Conservation (phyloP, 2,113 vertebrate species). For the Bucco capensis region DNA sequence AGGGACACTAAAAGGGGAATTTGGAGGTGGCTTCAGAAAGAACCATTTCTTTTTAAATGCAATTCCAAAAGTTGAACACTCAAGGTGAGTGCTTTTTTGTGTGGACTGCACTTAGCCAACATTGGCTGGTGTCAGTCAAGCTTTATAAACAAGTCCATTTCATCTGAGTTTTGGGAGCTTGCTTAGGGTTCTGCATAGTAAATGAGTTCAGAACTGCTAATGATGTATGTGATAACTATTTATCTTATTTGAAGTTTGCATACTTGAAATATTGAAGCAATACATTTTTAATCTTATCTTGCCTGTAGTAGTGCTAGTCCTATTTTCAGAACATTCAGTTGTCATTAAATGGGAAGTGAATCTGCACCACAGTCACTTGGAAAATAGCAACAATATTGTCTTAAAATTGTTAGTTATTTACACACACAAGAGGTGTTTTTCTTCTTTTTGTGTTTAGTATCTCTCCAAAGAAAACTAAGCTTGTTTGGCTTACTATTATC, state of each 20-base stretch:
- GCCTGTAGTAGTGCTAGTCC: neutral
- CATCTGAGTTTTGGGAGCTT: neutral
- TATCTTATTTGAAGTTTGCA: neutral
- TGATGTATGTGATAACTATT: neutral
- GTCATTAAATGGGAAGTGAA: neutral
- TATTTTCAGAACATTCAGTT: neutral
- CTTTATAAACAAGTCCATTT: neutral
- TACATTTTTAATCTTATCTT: neutral
- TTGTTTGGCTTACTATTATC: neutral
- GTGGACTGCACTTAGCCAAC: rapidly evolving
- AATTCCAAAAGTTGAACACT: neutral
- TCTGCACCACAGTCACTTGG: neutral
- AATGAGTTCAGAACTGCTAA: neutral
- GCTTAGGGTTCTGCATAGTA: neutral
- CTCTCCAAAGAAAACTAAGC: neutral
- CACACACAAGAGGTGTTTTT: neutral
- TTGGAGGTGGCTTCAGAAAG: neutral
- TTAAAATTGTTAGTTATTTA: neutral
- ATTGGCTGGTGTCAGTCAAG: neutral
- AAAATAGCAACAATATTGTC: neutral
- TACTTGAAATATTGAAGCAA: neutral
- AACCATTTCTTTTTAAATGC: neutral
- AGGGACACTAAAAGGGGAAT: neutral
- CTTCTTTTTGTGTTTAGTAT: neutral
- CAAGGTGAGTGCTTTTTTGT: neutral